A percentile compares a stretch with the other conserved stretches of the same genome.
These are phyloP conservation scores for Doryteuthis pealeii DNA, from an alignment of 1,140 invertebrate species.

Conservation along the genomic window DNA sequence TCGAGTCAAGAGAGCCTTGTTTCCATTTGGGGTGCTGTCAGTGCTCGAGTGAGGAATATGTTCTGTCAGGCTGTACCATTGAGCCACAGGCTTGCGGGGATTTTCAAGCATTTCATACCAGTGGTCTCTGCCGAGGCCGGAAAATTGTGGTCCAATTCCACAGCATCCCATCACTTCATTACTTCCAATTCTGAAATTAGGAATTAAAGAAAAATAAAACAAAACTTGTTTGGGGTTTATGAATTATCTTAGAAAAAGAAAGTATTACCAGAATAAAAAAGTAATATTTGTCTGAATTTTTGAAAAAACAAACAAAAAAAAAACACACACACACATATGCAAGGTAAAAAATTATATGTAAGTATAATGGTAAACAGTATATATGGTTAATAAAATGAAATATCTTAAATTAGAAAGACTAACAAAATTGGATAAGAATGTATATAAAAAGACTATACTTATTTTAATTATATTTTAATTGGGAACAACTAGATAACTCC, in stretches of 20 bases:
- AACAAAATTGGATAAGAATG: too few species aligned
- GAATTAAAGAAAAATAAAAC: not conserved
- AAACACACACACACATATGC: too few species aligned
- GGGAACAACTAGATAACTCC: too few species aligned
- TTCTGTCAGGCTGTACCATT: conserved; percentile 76
- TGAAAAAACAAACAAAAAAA: too few species aligned
- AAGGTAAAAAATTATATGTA: too few species aligned
- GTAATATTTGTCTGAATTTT: too few species aligned
- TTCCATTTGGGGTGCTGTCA: conserved; percentile 27
- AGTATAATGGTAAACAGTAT: too few species aligned
- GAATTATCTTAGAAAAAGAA: not conserved
- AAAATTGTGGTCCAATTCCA: conserved; percentile 75
- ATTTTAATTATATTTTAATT: too few species aligned
- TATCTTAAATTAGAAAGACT: too few species aligned
- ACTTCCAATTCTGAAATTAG: conserved; percentile 71
- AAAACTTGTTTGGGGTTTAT: not conserved
- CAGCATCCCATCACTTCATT: conserved; percentile 85
- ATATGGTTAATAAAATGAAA: too few species aligned
- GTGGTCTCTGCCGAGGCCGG: conserved; percentile 80
- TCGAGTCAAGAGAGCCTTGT: too few species aligned
- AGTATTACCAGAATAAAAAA: not conserved
- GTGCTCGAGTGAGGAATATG: conserved; percentile 53
- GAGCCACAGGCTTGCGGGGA: conserved; percentile 79
- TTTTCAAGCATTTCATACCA: conserved; percentile 88
- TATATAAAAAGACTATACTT: too few species aligned